phyloP scores from a whole-genome alignment of 2,888 invertebrate genomes.

The Pheosia gnoma region DNA sequence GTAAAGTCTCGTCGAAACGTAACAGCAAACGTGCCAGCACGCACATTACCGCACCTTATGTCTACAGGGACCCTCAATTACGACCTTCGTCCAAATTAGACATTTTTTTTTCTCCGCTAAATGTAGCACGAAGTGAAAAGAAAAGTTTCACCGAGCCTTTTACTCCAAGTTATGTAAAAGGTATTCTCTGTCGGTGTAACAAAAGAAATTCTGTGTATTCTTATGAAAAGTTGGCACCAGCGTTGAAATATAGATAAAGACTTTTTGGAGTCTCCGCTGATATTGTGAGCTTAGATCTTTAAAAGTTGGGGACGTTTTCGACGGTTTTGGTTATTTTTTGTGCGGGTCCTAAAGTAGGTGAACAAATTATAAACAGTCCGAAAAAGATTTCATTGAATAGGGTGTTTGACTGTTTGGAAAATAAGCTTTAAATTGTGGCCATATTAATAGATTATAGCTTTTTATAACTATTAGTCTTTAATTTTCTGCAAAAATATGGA shows the following conservation, averaged over 20 bases:
- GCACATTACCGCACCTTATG: conserved; percentile 39
- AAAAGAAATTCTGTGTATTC: conserved; percentile 26
- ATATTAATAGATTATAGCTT: no score
- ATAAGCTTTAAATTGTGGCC: no score
- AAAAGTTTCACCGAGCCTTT: conserved; percentile 22
- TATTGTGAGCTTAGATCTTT: background rate
- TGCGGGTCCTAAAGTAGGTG: background rate
- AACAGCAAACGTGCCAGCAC: conserved; percentile 33
- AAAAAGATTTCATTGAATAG: no score
- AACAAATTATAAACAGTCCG: background rate
- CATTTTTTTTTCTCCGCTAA: conserved; percentile 39
- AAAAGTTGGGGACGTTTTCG: background rate
- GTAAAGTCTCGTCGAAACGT: background rate
- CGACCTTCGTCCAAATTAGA: conserved; percentile 38
- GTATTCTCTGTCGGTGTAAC: conserved; percentile 20
- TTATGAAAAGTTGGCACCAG: conserved; percentile 26
- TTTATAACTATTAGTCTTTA: no score
- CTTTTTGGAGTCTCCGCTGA: conserved; percentile 2
- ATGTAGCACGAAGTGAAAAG: conserved; percentile 40
- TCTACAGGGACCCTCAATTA: conserved; percentile 35
- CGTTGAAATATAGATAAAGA: conserved; percentile 22
- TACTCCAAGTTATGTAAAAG: conserved; percentile 24
- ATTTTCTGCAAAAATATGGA: no score
- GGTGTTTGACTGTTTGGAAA: no score
- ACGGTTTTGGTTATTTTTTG: background rate